phyloP scores from a whole-genome alignment of 2,888 invertebrate genomes.

The Seira musarum region DNA sequence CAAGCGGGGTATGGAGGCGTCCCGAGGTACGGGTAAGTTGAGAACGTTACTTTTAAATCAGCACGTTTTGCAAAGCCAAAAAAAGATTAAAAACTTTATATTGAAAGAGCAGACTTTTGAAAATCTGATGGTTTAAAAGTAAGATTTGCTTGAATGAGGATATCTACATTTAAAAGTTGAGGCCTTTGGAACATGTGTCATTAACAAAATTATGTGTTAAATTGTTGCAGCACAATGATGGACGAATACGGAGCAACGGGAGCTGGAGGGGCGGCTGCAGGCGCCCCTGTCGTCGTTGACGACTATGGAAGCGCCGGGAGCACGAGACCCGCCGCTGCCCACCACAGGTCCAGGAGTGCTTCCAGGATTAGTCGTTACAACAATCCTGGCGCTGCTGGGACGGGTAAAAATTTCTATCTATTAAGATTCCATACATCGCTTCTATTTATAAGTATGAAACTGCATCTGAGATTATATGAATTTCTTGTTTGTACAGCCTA shows the following conservation, averaged over 20 bases:
- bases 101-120: too few species aligned
- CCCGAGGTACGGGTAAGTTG: constrained; percentile 77
- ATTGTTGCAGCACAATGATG: constrained; percentile 72
- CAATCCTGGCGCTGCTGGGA: constrained; percentile 19
- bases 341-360: constrained; percentile 73
- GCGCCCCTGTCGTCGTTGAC: constrained; percentile 76
- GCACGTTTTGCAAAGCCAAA: constrained; percentile 74
- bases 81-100: too few species aligned
- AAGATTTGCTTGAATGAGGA: too few species aligned
- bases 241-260: constrained; percentile 72
- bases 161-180: too few species aligned
- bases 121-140: too few species aligned
- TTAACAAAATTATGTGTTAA: too few species aligned
- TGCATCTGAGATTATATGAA: background rate
- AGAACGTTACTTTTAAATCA: constrained; percentile 72
- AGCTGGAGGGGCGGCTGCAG: constrained; percentile 79
- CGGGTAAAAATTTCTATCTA: constrained; percentile 9
- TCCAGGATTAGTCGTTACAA: constrained; percentile 69
- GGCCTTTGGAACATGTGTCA: too few species aligned
- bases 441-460: background rate
- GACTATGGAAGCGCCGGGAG: constrained; percentile 80
- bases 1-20: constrained; percentile 74
- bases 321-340: constrained; percentile 79
- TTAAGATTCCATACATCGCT: background rate
- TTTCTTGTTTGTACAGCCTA: too few species aligned